Evolutionary conservation across 1,140 invertebrate genomes (phyloP).

Genomic region (Sarcophaga peregrina): DNA sequence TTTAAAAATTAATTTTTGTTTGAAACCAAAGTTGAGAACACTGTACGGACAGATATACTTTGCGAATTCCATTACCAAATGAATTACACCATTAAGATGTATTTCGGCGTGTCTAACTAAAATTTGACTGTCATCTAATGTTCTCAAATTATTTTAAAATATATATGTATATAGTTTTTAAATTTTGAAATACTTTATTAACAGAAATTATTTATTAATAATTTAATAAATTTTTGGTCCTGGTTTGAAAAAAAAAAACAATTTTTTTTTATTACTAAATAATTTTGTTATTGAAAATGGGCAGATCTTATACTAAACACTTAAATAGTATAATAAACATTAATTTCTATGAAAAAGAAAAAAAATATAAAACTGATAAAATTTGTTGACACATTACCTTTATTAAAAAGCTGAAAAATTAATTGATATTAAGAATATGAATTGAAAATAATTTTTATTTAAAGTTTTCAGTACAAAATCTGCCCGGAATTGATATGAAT

Average conservation of each 20-base stretch:
- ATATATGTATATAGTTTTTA: background rate
- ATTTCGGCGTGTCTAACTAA: background rate
- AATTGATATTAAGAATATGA: background rate
- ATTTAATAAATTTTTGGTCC: background rate
- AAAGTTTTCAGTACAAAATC: slow-evolving; percentile 32
- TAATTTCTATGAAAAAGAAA: no score
- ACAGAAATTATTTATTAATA: background rate
- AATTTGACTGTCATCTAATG: background rate
- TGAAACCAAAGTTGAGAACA: no score
- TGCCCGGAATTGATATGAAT: slow-evolving; percentile 9
- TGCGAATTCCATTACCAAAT: no score
- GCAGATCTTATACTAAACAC: slow-evolving; percentile 31
- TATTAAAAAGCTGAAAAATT: no score
- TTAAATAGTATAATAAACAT: background rate
- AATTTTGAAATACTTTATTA: background rate
- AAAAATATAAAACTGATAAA: no score
- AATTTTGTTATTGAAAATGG: background rate
- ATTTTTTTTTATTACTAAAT: background rate
- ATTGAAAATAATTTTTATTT: background rate
- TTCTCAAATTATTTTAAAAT: background rate
- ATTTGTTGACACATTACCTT: no score
- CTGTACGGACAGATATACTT: no score
- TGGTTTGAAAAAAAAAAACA: background rate
- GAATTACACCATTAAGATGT: background rate
- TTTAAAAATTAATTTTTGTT: no score